Base-by-base conservation (phyloP, 2,797 vertebrate species). In the Salarias fasciatus region DNA sequence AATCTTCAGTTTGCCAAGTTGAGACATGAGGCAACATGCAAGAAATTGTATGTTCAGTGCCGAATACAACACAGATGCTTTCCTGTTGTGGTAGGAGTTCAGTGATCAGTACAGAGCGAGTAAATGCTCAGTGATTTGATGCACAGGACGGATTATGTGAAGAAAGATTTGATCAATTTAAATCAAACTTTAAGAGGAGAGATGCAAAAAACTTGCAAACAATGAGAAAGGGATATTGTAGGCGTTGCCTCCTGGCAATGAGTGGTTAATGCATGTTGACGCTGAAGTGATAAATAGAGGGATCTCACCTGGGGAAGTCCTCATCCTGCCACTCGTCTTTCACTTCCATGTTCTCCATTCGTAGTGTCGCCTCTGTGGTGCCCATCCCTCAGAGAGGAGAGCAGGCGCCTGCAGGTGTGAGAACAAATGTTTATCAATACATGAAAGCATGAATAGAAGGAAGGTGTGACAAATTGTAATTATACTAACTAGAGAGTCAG, bases 261-360 rank as follows among this genome's bases (percentile, higher is more conserved):
- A 1, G 33, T 35, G 6, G 33, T 35, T 35, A 9, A 6, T 5
- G 9, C 6, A 35, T 9, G 43, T 18, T 11, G 11, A 8, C n/a
- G 12, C 10, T 49, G 28, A 2, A 52, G 24, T 15, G 43, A 5
- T 35, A 61, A 54, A 8, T 14, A 33, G 57, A 69, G 56, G 13
- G 13, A 49, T 43, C 84, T 6, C 68, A 97, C 97, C 95, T 95
- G 79, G 97, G 96, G 52, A 97, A 96, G 63, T 95, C 95, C 47
- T 97, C 95, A 0, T 97, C 96, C 60, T 97, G 95, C 95, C 96
- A 97, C 60, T 98, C 96, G 0, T 97, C 96, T 80, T 95, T 96
- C 54, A 95, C 95, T 58, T 93, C 93, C 86, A 49, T 96, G 2
- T 94, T 94, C 44, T 98, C 96, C 95, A 97, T 95, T 62, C 94